phyloP scores from a whole-genome alignment of 2,888 invertebrate species.

The Scaptodrosophila latifasciaeformis region DNA sequence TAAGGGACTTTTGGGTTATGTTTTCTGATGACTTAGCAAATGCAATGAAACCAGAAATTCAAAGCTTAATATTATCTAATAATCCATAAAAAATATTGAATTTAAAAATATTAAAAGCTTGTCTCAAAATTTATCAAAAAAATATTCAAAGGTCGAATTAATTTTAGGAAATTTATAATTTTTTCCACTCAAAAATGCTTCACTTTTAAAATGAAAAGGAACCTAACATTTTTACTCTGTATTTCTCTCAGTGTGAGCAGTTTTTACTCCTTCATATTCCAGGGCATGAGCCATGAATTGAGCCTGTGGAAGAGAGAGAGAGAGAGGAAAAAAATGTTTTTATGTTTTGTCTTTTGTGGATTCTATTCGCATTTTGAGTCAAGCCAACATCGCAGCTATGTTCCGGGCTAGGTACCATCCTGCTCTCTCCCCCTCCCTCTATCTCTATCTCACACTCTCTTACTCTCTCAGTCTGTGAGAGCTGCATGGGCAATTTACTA shows the following conservation, averaged over 20 bases:
- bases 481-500: slow-evolving; percentile 14
- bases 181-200: too few species aligned
- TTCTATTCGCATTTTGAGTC: slow-evolving; percentile 45
- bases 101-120: too few species aligned
- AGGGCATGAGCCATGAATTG: slow-evolving; percentile 35
- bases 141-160: too few species aligned
- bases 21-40: too few species aligned
- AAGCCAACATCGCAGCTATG: slow-evolving; percentile 4
- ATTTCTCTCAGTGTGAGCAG: neutral
- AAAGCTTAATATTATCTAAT: too few species aligned
- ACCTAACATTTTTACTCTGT: neutral
- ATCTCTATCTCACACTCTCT: slow-evolving; percentile 1
- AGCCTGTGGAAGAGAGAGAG: slow-evolving; percentile 31
- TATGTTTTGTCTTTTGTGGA: slow-evolving; percentile 46
- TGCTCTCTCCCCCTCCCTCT: slow-evolving; percentile 16
- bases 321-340: slow-evolving; percentile 13
- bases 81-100: too few species aligned
- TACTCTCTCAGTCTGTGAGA: too few species aligned
- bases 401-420: neutral
- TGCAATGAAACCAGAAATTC: too few species aligned
- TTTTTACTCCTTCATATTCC: slow-evolving; percentile 43
- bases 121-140: too few species aligned
- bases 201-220: too few species aligned
- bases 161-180: too few species aligned
- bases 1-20: too few species aligned